Evolutionary conservation across 2,113 vertebrate species (phyloP).

Genomic region (Pomatostomus ruficeps): DNA sequence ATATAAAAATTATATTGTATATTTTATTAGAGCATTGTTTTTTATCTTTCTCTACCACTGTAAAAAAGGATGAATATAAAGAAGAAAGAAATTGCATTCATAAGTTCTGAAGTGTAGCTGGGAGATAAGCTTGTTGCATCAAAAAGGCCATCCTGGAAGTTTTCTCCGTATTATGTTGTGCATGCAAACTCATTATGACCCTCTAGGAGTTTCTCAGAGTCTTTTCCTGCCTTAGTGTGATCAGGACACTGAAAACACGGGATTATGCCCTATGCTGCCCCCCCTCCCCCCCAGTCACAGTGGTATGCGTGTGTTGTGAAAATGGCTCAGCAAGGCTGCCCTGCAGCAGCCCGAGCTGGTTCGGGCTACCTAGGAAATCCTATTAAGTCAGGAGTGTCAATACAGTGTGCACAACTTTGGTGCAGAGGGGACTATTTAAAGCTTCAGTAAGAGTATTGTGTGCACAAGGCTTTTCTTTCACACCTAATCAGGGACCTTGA

Average conservation of each 20-base stretch:
- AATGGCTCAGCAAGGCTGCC: not conserved
- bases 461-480: not conserved
- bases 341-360: not conserved
- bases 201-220: not conserved
- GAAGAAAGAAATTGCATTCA: not conserved
- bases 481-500: not conserved
- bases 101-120: not conserved
- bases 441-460: conserved; percentile 16
- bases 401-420: not conserved
- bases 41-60: not conserved
- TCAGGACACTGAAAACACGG: not conserved
- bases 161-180: not conserved
- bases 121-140: not conserved
- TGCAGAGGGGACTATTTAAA: conserved; percentile 28
- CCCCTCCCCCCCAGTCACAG: not conserved
- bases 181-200: not conserved
- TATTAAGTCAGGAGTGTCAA: conserved; percentile 33
- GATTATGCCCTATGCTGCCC: not conserved
- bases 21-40: not conserved
- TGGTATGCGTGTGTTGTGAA: not conserved
- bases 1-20: not conserved
- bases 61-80: not conserved
- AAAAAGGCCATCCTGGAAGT: not conserved
- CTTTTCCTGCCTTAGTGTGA: not conserved
- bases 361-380: conserved; percentile 15